Evolutionary conservation across 1,140 invertebrate genomes (phyloP).

Genomic region (Ips typographus): DNA sequence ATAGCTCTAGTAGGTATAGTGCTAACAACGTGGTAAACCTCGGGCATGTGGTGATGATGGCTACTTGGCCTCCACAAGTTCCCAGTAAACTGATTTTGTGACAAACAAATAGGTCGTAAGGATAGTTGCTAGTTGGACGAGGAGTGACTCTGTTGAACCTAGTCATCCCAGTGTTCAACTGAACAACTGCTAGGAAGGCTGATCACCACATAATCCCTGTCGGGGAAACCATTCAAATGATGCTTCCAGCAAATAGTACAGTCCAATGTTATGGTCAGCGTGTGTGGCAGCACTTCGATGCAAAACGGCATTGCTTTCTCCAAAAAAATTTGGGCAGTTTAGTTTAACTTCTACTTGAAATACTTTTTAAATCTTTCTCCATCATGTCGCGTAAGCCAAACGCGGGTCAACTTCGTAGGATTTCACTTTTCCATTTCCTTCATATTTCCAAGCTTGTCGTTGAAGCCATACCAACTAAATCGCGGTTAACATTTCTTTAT

Average conservation of each 20-base stretch:
- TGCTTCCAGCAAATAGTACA: constrained; percentile 59
- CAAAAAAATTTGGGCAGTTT: constrained; percentile 40
- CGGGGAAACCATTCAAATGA: constrained; percentile 68
- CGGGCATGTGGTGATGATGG: constrained; percentile 20
- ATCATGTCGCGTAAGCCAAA: constrained; percentile 27
- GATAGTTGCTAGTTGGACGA: constrained; percentile 56
- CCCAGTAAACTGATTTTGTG: constrained; percentile 58
- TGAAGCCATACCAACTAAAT: background rate
- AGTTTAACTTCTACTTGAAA: too few relatives aligned
- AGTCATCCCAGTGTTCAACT: constrained; percentile 27
- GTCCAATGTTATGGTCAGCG: constrained; percentile 59
- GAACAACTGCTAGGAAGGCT: constrained; percentile 64
- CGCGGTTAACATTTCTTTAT: background rate
- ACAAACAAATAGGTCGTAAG: constrained; percentile 65
- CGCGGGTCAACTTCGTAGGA: constrained; percentile 20
- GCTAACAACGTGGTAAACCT: constrained; percentile 22
- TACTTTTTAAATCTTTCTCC: constrained; percentile 21
- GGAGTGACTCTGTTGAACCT: constrained; percentile 54
- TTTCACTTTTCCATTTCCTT: constrained; percentile 29
- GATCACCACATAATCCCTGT: constrained; percentile 66
- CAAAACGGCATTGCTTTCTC: constrained; percentile 61
- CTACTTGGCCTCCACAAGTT: constrained; percentile 12
- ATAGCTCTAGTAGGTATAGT: constrained; percentile 30
- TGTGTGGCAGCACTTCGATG: constrained; percentile 68
- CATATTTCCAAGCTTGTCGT: constrained; percentile 17